phyloP scores from a whole-genome alignment of 1,140 invertebrate genomes.

The Goniozus legneri region DNA sequence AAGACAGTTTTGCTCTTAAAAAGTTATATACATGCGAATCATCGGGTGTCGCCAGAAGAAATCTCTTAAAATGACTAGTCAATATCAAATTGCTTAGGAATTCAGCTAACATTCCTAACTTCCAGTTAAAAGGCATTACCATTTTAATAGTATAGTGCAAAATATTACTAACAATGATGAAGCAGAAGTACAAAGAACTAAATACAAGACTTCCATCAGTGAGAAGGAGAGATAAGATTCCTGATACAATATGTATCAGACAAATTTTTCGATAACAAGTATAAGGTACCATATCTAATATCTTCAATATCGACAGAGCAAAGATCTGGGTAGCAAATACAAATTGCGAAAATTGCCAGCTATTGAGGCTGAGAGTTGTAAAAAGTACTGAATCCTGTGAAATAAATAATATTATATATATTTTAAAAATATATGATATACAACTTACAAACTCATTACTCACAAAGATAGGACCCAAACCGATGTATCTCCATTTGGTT shows the following conservation, averaged over 20 bases:
- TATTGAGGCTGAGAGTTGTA: slow-evolving; percentile 55
- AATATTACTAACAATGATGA: slow-evolving; percentile 36
- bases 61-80: too few species aligned
- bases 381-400: slow-evolving; percentile 37
- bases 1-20: slow-evolving; percentile 70
- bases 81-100: too few species aligned
- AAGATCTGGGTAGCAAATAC: slow-evolving; percentile 68
- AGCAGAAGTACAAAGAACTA: slow-evolving; percentile 63
- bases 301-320: slow-evolving; percentile 63
- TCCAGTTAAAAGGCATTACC: too few species aligned
- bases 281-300: slow-evolving; percentile 59
- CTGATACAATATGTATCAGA: slow-evolving; percentile 62
- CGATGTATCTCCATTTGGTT: too few species aligned
- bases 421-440: background rate
- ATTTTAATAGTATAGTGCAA: background rate
- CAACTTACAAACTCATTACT: too few species aligned
- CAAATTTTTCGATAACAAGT: slow-evolving; percentile 51
- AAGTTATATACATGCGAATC: slow-evolving; percentile 77
- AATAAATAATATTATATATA: background rate
- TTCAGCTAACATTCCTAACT: too few species aligned
- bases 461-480: too few species aligned
- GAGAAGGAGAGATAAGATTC: slow-evolving; percentile 49
- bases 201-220: slow-evolving; percentile 61
- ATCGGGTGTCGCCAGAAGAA: slow-evolving; percentile 46
- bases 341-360: slow-evolving; percentile 80